Evolutionary conservation across 2,888 invertebrate genomes (phyloP).

Genomic region (Hydraecia micacea): DNA sequence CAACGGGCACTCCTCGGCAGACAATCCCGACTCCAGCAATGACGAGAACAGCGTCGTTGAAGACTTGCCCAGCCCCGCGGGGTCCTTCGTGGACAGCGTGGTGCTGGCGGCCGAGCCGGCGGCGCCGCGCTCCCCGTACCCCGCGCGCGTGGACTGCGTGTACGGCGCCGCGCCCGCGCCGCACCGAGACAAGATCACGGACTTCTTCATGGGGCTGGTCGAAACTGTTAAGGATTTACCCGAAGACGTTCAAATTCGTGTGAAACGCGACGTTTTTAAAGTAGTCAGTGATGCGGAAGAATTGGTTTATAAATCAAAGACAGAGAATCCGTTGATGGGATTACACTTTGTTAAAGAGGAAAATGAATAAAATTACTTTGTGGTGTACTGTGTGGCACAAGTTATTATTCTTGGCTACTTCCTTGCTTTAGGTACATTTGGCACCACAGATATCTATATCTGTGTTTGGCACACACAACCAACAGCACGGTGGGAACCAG

Average conservation of each 20-base stretch:
- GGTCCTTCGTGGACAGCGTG: background rate
- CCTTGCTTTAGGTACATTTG: too few relatives aligned
- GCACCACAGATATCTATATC: too few relatives aligned
- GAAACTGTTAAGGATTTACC: slow-evolving; percentile 52
- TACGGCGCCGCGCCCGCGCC: slow-evolving; percentile 3
- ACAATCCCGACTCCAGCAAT: slow-evolving; percentile 36
- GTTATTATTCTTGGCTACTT: too few relatives aligned
- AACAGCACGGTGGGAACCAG: too few relatives aligned
- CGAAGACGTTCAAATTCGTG: slow-evolving; percentile 55
- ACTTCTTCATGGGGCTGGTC: slow-evolving; percentile 54
- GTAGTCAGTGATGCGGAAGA: slow-evolving; percentile 58
- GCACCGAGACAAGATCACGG: slow-evolving; percentile 44
- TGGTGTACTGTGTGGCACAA: background rate
- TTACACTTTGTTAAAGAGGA: slow-evolving; percentile 34
- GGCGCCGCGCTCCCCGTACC: background rate
- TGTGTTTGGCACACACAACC: too few relatives aligned
- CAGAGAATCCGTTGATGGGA: slow-evolving; percentile 17
- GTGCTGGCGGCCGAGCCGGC: background rate
- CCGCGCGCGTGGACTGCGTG: background rate
- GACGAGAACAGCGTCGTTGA: slow-evolving; percentile 35
- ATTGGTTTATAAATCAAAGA: slow-evolving; percentile 51
- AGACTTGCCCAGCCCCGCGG: slow-evolving; percentile 17
- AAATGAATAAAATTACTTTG: slow-evolving; percentile 8
- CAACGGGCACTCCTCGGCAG: slow-evolving; percentile 15
- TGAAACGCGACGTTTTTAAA: slow-evolving; percentile 57